Base-by-base conservation (phyloP, 1,140 invertebrate species). In the Tetragnatha versicolor region DNA sequence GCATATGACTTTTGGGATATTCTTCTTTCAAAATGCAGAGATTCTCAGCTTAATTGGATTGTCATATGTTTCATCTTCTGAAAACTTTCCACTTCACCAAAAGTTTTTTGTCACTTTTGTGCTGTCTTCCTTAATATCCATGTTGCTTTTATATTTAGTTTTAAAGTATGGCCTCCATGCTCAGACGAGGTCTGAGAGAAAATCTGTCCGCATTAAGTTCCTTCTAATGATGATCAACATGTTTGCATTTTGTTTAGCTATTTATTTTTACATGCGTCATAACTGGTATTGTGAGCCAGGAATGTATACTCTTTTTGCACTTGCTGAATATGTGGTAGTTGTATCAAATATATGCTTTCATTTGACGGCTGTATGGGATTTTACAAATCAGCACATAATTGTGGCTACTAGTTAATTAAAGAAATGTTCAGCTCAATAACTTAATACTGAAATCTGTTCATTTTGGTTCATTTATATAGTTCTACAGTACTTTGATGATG, bases 281-380 rank as follows among this genome's bases (percentile, higher is more conserved):
- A 98, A 98, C 87, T 88, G 88, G 37, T 91, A 93, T 82, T 98
- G 96, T 87, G 96, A 98, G 89, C 90, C 82, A 85, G 53, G 84
- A 94, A 94, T 98, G 73, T 99, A 98, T 88, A 95, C 96, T 7
- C 86, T 94, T 84, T 99, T 99, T 89, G 95, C 96, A 9, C 88
- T 96, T 17, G 91, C 91, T 61, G 97, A 98, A 87, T 98, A 98
- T 84, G 87, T 95, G 72, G 92, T 97, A 14, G 94, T 98, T 5
- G 85, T 98, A 39, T 93, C 93, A 61, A 98, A 98, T 87, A 97
- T 98, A 89, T 89, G 90, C 79, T 98, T 94, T 85, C 96, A 98
- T 86, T 91, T 93, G 84, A 96, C 94, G 49, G 91, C 93, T 12
- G 91, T 90, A 73, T 93, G 91, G 87, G 95, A 98, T 86, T 95